A percentile compares a stretch with the other conserved stretches of the same genome.
phyloP scores from a whole-genome alignment of 2,888 invertebrate species.

The Apamea monoglypha region DNA sequence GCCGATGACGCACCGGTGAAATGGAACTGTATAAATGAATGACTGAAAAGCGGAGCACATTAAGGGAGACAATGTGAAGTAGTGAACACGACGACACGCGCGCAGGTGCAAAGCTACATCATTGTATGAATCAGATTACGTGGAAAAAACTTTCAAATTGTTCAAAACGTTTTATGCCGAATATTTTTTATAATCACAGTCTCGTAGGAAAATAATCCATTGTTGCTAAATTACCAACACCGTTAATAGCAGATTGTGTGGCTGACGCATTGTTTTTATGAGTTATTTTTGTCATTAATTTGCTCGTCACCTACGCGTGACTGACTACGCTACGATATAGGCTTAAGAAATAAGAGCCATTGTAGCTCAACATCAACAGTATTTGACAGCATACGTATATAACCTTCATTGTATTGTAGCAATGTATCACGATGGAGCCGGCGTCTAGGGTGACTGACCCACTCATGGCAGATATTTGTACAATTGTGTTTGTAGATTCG shows the following conservation, averaged over 20 bases:
- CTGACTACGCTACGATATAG: conserved; percentile 44
- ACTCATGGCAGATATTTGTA: conserved; percentile 82
- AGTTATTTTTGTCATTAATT: conserved; percentile 69
- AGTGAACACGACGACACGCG: neutral
- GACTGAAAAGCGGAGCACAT: conserved; percentile 21
- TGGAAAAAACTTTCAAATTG: conserved; percentile 32
- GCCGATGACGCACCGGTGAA: conserved; percentile 52
- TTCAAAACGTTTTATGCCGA: conserved; percentile 22
- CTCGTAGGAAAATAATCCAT: conserved; percentile 58
- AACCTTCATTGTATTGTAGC: conserved; percentile 41
- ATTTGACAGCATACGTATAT: conserved; percentile 54
- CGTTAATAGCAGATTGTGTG: conserved; percentile 64
- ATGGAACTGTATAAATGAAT: conserved; percentile 30
- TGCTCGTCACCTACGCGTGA: conserved; percentile 68
- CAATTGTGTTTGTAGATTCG: conserved; percentile 86
- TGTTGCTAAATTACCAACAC: conserved; percentile 69
- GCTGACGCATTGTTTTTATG: conserved; percentile 63
- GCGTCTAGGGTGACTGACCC: conserved; percentile 83
- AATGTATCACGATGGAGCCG: conserved; percentile 63
- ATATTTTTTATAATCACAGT: conserved; percentile 43
- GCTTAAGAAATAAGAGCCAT: conserved; percentile 61
- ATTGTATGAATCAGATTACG: conserved; percentile 39
- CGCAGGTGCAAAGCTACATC: conserved; percentile 22
- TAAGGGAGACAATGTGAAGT: conserved; percentile 6
- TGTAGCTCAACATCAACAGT: conserved; percentile 66